A percentile compares a stretch with the other conserved stretches of the same genome.
These are phyloP conservation scores for Xerus rutilus DNA, from an alignment of 2,797 vertebrate species.

Conservation along the genomic window DNA sequence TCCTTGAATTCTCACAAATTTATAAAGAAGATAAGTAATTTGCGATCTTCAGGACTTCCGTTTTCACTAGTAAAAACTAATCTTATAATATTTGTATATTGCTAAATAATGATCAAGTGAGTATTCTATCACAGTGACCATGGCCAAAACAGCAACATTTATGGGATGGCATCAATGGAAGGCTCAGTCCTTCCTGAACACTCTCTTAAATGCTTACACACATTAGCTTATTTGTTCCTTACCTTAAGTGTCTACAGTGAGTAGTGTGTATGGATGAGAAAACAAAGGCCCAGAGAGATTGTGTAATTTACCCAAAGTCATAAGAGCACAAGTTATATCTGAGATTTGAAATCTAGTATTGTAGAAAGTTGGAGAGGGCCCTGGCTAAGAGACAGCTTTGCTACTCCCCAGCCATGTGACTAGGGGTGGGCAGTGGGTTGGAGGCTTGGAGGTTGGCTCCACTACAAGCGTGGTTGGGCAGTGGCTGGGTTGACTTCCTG, in stretches of 20 bases:
- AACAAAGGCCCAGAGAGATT: not conserved
- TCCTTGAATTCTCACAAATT: constrained; percentile 32
- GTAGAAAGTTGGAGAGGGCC: not conserved
- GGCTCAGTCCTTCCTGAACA: not conserved
- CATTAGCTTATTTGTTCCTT: not conserved
- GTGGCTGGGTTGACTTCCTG: not conserved
- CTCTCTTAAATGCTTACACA: not conserved
- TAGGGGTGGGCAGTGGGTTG: not conserved
- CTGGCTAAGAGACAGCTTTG: not conserved
- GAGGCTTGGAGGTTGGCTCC: not conserved
- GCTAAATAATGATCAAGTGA: not conserved
- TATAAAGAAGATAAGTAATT: not conserved
- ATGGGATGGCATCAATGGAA: not conserved
- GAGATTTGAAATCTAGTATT: constrained; percentile 35
- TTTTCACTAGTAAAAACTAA: not conserved
- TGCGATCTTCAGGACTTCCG: not conserved
- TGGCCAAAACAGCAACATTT: not conserved
- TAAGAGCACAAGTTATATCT: not conserved
- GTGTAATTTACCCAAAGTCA: not conserved
- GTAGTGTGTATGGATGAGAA: constrained; percentile 9
- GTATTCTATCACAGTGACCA: not conserved
- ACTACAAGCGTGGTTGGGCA: not conserved
- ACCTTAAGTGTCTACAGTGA: not conserved
- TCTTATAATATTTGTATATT: not conserved
- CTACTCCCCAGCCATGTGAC: accelerated